Base-by-base conservation (phyloP, 2,888 invertebrate genomes). In the Drosophila borealis region DNA sequence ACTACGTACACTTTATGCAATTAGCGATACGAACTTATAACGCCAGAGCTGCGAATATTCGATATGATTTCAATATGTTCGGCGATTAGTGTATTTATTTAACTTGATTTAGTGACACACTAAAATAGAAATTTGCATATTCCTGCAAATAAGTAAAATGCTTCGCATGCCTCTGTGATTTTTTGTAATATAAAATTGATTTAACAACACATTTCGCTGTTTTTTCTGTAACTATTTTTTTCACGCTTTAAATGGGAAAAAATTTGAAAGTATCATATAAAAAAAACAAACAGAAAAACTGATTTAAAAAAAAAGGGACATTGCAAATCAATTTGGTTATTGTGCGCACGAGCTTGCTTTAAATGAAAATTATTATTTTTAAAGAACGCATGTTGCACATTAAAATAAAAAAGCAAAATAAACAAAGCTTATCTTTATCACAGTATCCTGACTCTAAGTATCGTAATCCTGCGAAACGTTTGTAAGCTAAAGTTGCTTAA, bases 41-140 rank as follows among this genome's bases (percentile, higher is more conserved):
- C 25, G 8, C 29, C 8, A 8, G 8, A 29, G 29, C 8, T 29
- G 25, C 25, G 8, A 25, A 8, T 8, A 25, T 25, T 29, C 29
- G 29, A 29, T 29, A 2, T 2, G 29, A 29, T 29, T 29, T 29
- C 29, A 2, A 29, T 8, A 29, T 8, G 29, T 29, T 8, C 29
- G 2, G 8, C 29, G 29, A 8, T 29, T 29, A 29, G 29, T 4
- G 13, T 61, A 11, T 21, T 37, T 39, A n/a, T n/a, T 25, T 13
- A 25, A 17, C 13, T 33, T 33, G 2, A 9, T 39, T 29, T 13
- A 13, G 13, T 44, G 60, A 1, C 17, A 19, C n/a, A 57, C 6
- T 50, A 11, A 29, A 57, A 39, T 29, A 17, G 1, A 39, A 29
- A 17, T 48, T 14, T 61, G 17, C 19, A 29, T 42, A 21, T 59